phyloP scores from a whole-genome alignment of 2,113 vertebrate genomes.

The Nothobranchius furzeri region DNA sequence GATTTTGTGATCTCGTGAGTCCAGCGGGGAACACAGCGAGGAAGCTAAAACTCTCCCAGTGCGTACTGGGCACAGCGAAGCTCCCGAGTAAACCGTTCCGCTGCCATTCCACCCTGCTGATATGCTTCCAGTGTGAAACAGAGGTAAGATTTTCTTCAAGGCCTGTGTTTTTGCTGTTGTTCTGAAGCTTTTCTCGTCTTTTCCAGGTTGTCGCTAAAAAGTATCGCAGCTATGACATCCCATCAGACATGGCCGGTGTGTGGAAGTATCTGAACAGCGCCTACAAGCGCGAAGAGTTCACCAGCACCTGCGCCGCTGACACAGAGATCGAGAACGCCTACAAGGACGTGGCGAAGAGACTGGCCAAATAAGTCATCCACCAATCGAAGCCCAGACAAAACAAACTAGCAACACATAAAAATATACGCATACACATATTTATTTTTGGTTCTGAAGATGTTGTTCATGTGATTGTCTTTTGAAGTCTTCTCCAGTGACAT shows the following conservation, averaged over 20 bases:
- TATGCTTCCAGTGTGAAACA: no score
- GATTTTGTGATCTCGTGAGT: no score
- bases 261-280: slow-evolving; percentile 93
- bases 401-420: slow-evolving; percentile 13
- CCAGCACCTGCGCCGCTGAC: slow-evolving; percentile 93
- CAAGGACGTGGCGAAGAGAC: slow-evolving; percentile 88
- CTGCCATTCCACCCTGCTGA: no score
- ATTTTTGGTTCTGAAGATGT: slow-evolving; percentile 3
- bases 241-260: slow-evolving; percentile 86
- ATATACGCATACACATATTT: background rate
- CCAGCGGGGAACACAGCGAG: no score
- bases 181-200: slow-evolving; percentile 10
- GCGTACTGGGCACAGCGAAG: no score
- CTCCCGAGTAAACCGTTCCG: no score
- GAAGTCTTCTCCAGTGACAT: background rate
- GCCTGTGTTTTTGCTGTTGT: no score
- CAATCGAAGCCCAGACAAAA: slow-evolving; percentile 4
- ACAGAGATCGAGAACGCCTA: slow-evolving; percentile 93
- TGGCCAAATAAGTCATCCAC: slow-evolving; percentile 78
- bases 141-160: no score
- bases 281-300: slow-evolving; percentile 90
- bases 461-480: slow-evolving; percentile 10
- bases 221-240: slow-evolving; percentile 94
- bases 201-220: slow-evolving; percentile 92
- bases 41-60: no score